These are phyloP conservation scores for Pimpla rufipes DNA, from an alignment of 2,888 invertebrate species.

Conservation along the genomic window DNA sequence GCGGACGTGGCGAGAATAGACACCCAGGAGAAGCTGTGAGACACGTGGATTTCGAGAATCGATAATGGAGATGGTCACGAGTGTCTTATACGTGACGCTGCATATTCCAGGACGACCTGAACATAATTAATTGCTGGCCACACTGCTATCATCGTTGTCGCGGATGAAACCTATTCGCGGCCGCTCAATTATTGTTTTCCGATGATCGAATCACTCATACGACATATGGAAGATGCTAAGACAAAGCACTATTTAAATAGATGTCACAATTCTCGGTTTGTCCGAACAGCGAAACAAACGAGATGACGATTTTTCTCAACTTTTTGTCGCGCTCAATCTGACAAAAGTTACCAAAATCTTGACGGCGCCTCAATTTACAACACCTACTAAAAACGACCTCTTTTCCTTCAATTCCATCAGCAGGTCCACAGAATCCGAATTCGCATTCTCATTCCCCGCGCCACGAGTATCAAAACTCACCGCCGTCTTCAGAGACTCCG, in stretches of 20 bases:
- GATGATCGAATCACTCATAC: neutral
- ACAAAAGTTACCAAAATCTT: too few species aligned
- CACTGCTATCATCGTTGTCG: neutral
- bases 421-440: too few species aligned
- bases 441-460: neutral
- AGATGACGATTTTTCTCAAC: too few species aligned
- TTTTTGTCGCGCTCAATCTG: too few species aligned
- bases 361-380: too few species aligned
- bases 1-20: slow-evolving; percentile 54
- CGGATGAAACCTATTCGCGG: neutral
- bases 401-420: too few species aligned
- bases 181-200: neutral
- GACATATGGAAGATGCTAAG: too few species aligned
- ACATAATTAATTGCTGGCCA: neutral
- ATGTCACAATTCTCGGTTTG: too few species aligned
- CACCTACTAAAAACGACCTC: too few species aligned
- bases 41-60: slow-evolving; percentile 51
- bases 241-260: too few species aligned
- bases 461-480: neutral
- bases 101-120: slow-evolving; percentile 15
- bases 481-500: neutral
- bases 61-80: slow-evolving; percentile 37
- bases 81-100: neutral
- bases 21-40: slow-evolving; percentile 53
- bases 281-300: too few species aligned